Base-by-base conservation (phyloP, 2,113 vertebrate species). In the Gopherus evgoodei region DNA sequence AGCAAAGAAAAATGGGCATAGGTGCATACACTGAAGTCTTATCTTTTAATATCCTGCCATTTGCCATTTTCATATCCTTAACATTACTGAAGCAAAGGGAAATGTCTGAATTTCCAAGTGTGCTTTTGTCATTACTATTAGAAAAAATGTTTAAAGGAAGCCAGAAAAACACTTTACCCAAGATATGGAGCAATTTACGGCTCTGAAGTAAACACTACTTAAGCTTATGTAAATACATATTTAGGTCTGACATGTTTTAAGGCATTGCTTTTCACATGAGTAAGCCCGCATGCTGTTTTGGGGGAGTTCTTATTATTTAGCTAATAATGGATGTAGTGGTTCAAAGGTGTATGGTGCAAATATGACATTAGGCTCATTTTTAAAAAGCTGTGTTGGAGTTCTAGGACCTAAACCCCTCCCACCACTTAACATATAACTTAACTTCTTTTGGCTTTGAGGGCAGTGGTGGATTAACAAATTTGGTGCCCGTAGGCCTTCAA, bases 171-270 rank as follows among this genome's bases (percentile, higher is more conserved):
- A 78, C 54, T 94, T 93, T 89, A 42, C n/a, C 81, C 81, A 87
- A 82, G 42, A 53, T 82, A 44, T 5, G 27, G 27, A 29, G 1
- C 89, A 78, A 94, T 90, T 84, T 62, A 86, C 12, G 49, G 14
- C 38, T n/a, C 79, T 94, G 13, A 50, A 86, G 65, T 76, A 89
- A 91, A 56, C 69, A 27, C 59, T 44, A 29, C 52, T 87, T 81
- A 80, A 24, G 2, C n/a, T 89, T 88, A 9, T 90, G 21, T 56
- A 93, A 95, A 91, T 87, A 29, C 27, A 50, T 87, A 21, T 96
- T 93, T 93, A 87, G 21, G 47, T 54, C 75, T 80, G 82, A 6
- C 27, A 38, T 87, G 42, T 89, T 94, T 93, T 75, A 93, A 89
- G 25, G 65, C 47, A 89, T 29, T 69, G 31, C 31, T 54, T 81